These are phyloP conservation scores for Murina feae DNA, from an alignment of 2,113 vertebrate species.

Conservation along the genomic window DNA sequence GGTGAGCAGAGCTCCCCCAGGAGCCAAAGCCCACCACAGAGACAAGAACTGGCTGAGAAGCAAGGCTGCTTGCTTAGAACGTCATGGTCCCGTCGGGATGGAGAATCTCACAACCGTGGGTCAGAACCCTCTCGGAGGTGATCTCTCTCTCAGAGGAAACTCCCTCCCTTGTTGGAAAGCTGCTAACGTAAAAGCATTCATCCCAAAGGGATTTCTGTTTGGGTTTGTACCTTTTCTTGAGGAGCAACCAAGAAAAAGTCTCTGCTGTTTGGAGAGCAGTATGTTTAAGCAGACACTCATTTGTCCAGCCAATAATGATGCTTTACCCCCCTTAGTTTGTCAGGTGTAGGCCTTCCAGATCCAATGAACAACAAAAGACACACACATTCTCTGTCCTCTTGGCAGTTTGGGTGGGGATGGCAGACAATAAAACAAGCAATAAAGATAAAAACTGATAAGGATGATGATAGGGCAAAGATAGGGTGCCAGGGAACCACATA, in stretches of 20 bases:
- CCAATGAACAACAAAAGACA: neutral
- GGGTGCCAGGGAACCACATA: neutral
- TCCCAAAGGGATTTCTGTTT: neutral
- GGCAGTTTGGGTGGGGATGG: neutral
- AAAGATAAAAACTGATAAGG: slow-evolving; percentile 25
- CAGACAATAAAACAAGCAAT: slow-evolving; percentile 16
- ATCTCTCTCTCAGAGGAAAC: neutral
- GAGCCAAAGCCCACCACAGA: neutral
- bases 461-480: neutral
- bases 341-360: neutral
- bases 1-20: neutral
- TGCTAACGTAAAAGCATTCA: neutral
- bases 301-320: neutral
- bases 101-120: neutral
- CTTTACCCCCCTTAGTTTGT: neutral
- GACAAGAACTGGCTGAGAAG: too few species aligned
- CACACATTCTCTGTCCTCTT: neutral
- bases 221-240: neutral
- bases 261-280: neutral
- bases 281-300: neutral
- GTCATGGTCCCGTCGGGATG: neutral
- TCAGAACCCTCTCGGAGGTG: neutral
- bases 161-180: neutral
- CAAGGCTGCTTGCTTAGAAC: neutral
- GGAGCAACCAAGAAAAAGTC: neutral